Conservation (phyloP, 2,113 vertebrate genomes). For the Nerophis lumbriciformis region DNA sequence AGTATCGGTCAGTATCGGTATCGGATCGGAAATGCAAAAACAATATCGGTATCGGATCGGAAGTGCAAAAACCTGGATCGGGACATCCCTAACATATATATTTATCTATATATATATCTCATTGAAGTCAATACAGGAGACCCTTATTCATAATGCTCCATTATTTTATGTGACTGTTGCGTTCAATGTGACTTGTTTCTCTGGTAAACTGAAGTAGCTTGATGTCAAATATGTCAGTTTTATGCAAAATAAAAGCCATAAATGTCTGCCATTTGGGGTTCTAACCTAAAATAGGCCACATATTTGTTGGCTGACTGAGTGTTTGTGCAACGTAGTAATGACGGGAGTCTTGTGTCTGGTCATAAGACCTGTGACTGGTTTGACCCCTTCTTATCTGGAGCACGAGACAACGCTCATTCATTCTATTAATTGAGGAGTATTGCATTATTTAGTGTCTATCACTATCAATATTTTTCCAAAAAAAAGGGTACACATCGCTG, state of each 20-base stretch:
- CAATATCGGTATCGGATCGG: too few relatives aligned
- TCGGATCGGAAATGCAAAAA: too few relatives aligned
- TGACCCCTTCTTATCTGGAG: not conserved
- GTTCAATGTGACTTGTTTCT: too few relatives aligned
- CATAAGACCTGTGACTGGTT: conserved; percentile 30
- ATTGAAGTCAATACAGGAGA: conserved; percentile 16
- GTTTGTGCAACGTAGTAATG: conserved; percentile 22
- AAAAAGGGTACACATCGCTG: not conserved
- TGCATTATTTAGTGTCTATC: conserved; percentile 1
- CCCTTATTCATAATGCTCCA: not conserved
- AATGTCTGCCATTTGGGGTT: too few relatives aligned
- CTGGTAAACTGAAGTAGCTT: too few relatives aligned
- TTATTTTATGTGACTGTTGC: not conserved
- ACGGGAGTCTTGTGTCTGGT: conserved; percentile 36
- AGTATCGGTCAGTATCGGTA: too few relatives aligned
- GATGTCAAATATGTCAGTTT: too few relatives aligned
- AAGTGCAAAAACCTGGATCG: too few relatives aligned
- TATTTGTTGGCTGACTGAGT: conserved; percentile 11
- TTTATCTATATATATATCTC: too few relatives aligned
- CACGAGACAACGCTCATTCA: conserved; percentile 13
- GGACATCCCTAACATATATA: too few relatives aligned
- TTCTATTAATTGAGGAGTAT: not conserved
- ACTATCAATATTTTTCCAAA: not conserved
- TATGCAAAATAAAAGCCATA: too few relatives aligned
- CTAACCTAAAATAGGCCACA: not conserved